Conservation (phyloP, 2,113 vertebrate species). For the Atherinomorus stipes region DNA sequence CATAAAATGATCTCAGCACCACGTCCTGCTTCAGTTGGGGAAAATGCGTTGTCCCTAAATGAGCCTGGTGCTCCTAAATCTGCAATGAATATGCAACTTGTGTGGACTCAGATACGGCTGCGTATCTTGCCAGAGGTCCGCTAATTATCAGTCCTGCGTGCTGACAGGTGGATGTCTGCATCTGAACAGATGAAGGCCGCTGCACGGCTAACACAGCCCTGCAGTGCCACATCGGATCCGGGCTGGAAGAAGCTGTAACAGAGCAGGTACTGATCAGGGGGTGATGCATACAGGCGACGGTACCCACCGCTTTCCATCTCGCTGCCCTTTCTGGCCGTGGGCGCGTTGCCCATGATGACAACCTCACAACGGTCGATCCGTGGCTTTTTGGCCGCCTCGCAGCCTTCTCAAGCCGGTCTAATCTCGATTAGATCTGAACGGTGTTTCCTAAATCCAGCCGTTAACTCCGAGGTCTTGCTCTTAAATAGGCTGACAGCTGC, state of each 20-base stretch:
- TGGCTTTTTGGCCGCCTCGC: conserved; percentile 66
- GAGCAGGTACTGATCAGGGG: conserved; percentile 36
- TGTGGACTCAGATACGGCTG: neutral
- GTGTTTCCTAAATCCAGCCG: conserved; percentile 50
- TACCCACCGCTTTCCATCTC: conserved; percentile 92
- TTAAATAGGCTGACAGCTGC: conserved; percentile 55
- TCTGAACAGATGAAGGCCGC: conserved; percentile 36
- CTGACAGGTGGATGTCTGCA: conserved; percentile 7
- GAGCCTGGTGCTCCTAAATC: neutral
- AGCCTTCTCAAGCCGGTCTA: conserved; percentile 60
- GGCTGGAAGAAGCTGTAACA: conserved; percentile 3
- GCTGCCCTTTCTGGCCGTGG: conserved; percentile 91
- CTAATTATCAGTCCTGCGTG: no score
- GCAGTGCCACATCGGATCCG: conserved; percentile 15
- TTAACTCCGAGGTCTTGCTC: conserved; percentile 26
- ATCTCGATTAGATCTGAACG: conserved; percentile 43
- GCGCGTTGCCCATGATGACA: conserved; percentile 93
- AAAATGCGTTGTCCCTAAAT: neutral
- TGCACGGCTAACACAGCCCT: conserved; percentile 10
- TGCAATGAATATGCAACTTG: neutral
- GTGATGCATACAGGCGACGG: conserved; percentile 25
- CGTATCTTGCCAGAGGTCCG: neutral
- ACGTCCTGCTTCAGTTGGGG: conserved; percentile 11
- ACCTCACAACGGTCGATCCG: conserved; percentile 74
- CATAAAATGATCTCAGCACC: neutral